Base-by-base conservation (phyloP, 2,797 vertebrate genomes). In the Myotis planiceps region DNA sequence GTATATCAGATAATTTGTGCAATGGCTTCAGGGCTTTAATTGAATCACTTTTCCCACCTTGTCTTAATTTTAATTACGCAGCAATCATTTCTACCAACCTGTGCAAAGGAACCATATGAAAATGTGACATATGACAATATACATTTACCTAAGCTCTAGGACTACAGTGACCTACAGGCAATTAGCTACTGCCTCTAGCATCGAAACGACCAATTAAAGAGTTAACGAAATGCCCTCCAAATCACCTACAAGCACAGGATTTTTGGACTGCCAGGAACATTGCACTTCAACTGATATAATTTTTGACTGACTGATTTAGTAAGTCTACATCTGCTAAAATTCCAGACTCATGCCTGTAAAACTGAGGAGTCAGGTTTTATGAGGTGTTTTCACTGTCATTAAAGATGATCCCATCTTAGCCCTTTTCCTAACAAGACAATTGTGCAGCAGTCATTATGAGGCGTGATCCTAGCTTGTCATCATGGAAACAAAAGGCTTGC, bases 101-200 rank as follows among this genome's bases (percentile, higher is more conserved):
- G 97, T 98, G 98, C 97, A 98, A 98, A 98, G 97, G 82, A 98
- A 96, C 96, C 97, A 96, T 98, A 98, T 97, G 97, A 98, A 98
- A 98, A 98, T 98, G 97, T 98, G 98, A 99, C 98, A 99, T 97
- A 98, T 98, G 98, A 99, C 99, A 98, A 98, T 98, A 98, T 98
- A 98, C 98, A 98, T 98, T 99, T 99, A 98, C 98, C 98, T 97
- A 98, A 98, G 97, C 97, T 98, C 96, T 88, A 98, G 97, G 97
- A 98, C 97, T 98, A 97, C 97, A 97, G 97, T 98, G 98, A 99
- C 98, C 98, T 98, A 98, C 97, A 99, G 98, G 98, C 98, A 98
- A 99, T 99, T 99, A 99, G 97, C 97, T 98, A 97, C 97, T 96
- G 98, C 98, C 98, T 98, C 95, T 97, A 98, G 98, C 98, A 98